phyloP scores from a whole-genome alignment of 2,797 vertebrate species.

The Phrynocephalus guinanensis region DNA sequence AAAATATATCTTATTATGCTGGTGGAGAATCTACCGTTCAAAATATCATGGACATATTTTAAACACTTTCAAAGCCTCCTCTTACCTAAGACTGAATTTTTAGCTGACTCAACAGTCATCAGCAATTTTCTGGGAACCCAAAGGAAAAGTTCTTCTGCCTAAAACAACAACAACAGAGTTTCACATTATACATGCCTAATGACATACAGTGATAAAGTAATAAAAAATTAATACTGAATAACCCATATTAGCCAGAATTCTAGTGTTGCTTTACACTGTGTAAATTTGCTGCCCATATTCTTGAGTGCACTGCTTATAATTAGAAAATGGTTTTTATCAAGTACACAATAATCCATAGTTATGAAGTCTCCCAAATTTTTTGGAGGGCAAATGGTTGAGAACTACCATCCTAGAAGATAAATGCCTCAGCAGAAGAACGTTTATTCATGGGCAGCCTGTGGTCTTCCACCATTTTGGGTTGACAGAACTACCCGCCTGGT shows the following conservation, averaged over 20 bases:
- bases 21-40: conserved; percentile 11
- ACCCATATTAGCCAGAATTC: no score
- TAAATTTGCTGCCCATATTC: no score
- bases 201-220: not conserved
- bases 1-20: conserved; percentile 3
- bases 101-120: conserved; percentile 97
- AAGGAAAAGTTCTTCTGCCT: conserved; percentile 97
- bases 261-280: no score
- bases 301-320: not conserved
- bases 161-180: conserved; percentile 3
- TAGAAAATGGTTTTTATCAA: not conserved
- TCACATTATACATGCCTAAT: not conserved
- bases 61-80: conserved; percentile 53
- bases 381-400: no score
- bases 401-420: no score
- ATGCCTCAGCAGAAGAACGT: no score
- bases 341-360: not conserved
- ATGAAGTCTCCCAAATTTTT: not conserved
- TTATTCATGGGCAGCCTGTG: no score
- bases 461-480: no score
- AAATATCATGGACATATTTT: conserved; percentile 12
- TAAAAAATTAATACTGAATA: not conserved
- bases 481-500: no score
- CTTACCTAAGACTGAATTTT: conserved; percentile 94
- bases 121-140: conserved; percentile 97